Evolutionary conservation across 2,888 invertebrate genomes (phyloP).

Genomic region (Acanthosepion pharaonis): DNA sequence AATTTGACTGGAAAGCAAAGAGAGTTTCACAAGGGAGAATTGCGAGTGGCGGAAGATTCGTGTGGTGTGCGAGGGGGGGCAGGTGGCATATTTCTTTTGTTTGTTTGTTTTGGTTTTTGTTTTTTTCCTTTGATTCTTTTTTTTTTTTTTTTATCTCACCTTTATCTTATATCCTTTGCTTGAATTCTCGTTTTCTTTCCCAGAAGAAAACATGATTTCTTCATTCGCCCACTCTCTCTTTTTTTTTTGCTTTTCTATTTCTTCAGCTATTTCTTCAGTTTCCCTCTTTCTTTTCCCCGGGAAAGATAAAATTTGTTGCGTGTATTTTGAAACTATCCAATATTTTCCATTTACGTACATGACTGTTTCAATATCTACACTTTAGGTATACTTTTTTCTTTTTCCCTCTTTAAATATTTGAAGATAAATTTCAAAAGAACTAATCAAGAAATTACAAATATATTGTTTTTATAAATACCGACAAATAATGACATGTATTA

Average conservation of each 20-base stretch:
- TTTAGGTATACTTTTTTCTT: neutral
- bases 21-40: too few relatives aligned
- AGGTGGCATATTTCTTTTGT: too few relatives aligned
- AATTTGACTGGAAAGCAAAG: too few relatives aligned
- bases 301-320: neutral
- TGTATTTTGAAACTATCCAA: neutral
- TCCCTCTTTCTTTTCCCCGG: neutral
- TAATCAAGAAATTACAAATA: neutral
- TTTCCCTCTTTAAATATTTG: neutral
- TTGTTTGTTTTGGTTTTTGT: too few relatives aligned
- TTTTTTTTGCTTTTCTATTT: neutral
- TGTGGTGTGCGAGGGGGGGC: too few relatives aligned
- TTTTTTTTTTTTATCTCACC: too few relatives aligned
- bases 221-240: neutral
- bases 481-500: too few relatives aligned
- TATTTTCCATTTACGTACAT: neutral
- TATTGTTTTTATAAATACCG: neutral
- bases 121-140: too few relatives aligned
- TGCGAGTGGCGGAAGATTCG: too few relatives aligned
- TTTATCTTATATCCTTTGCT: too few relatives aligned
- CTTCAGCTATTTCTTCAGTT: neutral
- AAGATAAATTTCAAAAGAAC: neutral
- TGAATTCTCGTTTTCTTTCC: too few relatives aligned
- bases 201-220: too few relatives aligned
- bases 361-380: neutral